Evolutionary conservation across 53 echinoderm and acorn worm species (phyloP).

Genomic region (Astropecten irregularis): DNA sequence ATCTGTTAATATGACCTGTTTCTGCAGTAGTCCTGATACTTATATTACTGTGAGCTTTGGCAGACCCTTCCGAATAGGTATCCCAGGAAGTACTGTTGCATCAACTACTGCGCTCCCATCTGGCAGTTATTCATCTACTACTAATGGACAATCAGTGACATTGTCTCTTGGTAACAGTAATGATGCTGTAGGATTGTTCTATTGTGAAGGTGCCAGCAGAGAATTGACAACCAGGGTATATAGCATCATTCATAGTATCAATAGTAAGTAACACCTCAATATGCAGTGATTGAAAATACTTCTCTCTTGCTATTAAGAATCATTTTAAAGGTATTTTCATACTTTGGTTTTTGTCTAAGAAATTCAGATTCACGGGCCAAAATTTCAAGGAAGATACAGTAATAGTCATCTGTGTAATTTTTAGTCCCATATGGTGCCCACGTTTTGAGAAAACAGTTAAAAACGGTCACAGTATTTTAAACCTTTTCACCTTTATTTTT

Average conservation of each 20-base stretch:
- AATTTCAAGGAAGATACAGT: too few species aligned
- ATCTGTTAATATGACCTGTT: background rate
- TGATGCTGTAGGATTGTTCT: constrained; percentile 36
- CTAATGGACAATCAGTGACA: background rate
- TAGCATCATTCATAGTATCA: constrained; percentile 11
- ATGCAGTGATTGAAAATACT: background rate
- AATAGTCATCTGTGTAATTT: too few species aligned
- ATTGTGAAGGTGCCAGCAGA: constrained; percentile 32
- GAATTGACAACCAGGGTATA: constrained; percentile 34
- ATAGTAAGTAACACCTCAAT: background rate
- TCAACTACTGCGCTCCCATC: constrained; percentile 6
- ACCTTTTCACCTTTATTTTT: too few species aligned
- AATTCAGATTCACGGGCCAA: too few species aligned
- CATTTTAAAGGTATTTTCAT: too few species aligned
- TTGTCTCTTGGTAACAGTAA: background rate
- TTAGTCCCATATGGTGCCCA: too few species aligned
- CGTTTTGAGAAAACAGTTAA: too few species aligned
- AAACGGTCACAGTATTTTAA: too few species aligned
- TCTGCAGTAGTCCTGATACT: constrained; percentile 14
- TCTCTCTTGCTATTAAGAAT: too few species aligned
- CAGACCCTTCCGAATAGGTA: constrained; percentile 36
- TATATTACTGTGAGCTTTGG: background rate
- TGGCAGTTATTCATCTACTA: background rate
- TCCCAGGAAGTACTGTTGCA: background rate
- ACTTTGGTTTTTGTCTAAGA: too few species aligned